Conservation (phyloP, 2,797 vertebrate species). For the Halcyon leucocephala region DNA sequence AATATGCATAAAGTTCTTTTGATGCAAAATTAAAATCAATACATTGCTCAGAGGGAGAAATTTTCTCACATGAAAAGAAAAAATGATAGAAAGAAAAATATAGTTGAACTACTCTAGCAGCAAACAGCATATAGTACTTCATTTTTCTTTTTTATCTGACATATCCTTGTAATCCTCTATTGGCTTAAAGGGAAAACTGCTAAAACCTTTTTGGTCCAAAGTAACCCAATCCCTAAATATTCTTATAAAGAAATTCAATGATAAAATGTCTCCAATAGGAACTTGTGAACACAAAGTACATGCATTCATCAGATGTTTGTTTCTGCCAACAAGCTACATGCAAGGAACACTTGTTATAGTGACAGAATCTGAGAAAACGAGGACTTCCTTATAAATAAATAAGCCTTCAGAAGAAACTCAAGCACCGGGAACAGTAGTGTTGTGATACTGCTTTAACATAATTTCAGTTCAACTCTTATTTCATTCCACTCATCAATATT, state of each 20-base stretch:
- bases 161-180: background rate
- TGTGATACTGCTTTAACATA: background rate
- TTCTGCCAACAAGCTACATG: background rate
- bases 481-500: background rate
- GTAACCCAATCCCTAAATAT: background rate
- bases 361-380: background rate
- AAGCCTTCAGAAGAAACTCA: background rate
- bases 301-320: background rate
- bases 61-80: background rate
- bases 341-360: background rate
- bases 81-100: background rate
- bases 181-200: background rate
- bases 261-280: background rate
- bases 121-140: background rate
- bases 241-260: background rate
- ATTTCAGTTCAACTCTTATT: background rate
- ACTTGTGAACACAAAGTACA: background rate
- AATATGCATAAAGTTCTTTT: background rate
- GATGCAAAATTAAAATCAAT: background rate
- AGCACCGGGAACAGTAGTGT: background rate
- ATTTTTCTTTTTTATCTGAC: background rate
- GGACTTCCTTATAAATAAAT: background rate
- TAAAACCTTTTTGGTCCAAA: constrained; percentile 19
- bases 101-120: background rate
- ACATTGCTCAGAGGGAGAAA: background rate